These are phyloP conservation scores for Myotis brandtii DNA, from an alignment of 2,113 vertebrate species.

Conservation along the genomic window DNA sequence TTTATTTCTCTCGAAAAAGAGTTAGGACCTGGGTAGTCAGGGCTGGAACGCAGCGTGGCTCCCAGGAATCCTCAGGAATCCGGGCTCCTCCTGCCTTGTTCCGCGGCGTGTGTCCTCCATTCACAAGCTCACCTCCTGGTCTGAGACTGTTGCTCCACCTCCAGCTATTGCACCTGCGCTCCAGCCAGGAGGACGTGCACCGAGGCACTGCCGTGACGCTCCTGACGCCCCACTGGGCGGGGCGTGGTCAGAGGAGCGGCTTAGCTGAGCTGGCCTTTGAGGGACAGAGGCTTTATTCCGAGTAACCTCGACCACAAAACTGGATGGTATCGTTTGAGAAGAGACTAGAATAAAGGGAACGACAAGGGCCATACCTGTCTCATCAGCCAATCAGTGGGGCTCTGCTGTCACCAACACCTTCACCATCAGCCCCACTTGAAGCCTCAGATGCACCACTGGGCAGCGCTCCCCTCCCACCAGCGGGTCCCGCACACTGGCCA, in stretches of 20 bases:
- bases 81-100: background rate
- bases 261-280: background rate
- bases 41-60: background rate
- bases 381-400: background rate
- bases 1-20: constrained; percentile 36
- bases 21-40: background rate
- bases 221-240: background rate
- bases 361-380: background rate
- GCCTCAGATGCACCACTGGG: background rate
- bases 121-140: background rate
- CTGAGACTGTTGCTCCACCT: background rate
- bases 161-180: background rate
- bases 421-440: background rate
- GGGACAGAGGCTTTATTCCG: background rate
- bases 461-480: background rate
- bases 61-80: background rate
- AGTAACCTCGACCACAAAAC: background rate
- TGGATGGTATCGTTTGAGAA: background rate
- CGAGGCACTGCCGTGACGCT: background rate
- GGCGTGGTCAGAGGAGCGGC: background rate
- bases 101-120: background rate
- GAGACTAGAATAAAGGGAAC: background rate
- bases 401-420: background rate
- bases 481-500: background rate
- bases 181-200: background rate